These are phyloP conservation scores for Neogobius melanostomus DNA, from an alignment of 2,113 vertebrate genomes.

Conservation along the genomic window DNA sequence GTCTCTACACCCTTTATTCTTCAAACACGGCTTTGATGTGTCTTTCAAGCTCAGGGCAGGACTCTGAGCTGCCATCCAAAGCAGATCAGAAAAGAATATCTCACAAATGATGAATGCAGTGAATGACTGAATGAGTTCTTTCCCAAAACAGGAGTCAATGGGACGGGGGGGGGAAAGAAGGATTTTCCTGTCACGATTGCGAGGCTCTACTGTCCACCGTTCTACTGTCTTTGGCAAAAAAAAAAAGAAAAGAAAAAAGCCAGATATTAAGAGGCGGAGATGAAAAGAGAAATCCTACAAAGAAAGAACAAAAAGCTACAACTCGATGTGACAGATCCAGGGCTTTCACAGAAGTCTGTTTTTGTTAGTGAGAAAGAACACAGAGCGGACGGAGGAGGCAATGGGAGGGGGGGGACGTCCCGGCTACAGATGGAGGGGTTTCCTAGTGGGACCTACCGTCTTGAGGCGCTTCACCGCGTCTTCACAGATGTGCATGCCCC, in stretches of 20 bases:
- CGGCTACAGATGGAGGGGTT: conserved; percentile 18
- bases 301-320: conserved; percentile 9
- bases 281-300: conserved; percentile 7
- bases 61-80: conserved; percentile 2
- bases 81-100: conserved; percentile 3
- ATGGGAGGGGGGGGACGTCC: neutral
- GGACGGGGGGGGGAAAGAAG: neutral
- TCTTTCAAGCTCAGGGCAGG: conserved; percentile 3
- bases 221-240: neutral
- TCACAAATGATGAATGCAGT: neutral
- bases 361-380: conserved; percentile 12
- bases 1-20: neutral
- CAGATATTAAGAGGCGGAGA: conserved; percentile 12
- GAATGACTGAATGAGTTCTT: neutral
- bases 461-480: conserved; percentile 97
- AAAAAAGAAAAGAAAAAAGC: too few relatives aligned
- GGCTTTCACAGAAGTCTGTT: neutral
- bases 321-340: neutral
- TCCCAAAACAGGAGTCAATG: neutral
- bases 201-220: neutral
- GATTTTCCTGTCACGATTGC: neutral
- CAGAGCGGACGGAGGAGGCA: conserved; percentile 14
- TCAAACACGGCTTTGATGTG: conserved; percentile 8
- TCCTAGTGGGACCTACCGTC: conserved; percentile 84
- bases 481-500: conserved; percentile 99